Percentiles rank a stretch among this genome's conserved stretches.
Conservation (phyloP, 2,113 vertebrate species). For the Bufo gargarizans region DNA sequence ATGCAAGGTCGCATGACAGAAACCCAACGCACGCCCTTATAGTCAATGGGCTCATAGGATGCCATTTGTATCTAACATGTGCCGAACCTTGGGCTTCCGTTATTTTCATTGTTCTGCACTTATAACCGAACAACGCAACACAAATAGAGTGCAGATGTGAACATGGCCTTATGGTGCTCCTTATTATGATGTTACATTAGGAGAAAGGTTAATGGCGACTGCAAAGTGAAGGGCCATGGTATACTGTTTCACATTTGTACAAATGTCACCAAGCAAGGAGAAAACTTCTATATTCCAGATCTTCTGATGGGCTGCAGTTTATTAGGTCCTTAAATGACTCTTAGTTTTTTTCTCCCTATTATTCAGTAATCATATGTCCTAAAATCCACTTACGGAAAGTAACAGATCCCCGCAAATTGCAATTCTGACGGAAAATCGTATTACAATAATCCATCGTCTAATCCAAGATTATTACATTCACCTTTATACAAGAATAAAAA, state of each 20-base stretch:
- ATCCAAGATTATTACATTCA: slow-evolving; percentile 78
- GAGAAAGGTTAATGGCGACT: background rate
- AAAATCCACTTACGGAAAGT: slow-evolving; percentile 62
- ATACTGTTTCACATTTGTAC: background rate
- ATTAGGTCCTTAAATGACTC: background rate
- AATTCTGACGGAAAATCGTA: slow-evolving; percentile 73
- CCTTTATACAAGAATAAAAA: slow-evolving; percentile 79
- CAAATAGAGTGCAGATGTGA: too few relatives aligned
- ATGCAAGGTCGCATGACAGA: too few relatives aligned
- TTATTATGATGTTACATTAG: too few relatives aligned
- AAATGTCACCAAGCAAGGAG: background rate
- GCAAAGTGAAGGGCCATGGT: background rate
- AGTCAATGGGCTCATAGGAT: too few relatives aligned
- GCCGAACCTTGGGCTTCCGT: too few relatives aligned
- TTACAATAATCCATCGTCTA: slow-evolving; percentile 77
- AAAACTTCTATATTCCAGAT: background rate
- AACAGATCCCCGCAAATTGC: slow-evolving; percentile 60
- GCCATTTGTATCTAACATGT: too few relatives aligned
- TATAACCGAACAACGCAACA: too few relatives aligned
- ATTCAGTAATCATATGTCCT: slow-evolving; percentile 2
- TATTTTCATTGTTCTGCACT: too few relatives aligned
- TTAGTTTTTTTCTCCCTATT: background rate
- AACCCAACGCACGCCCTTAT: too few relatives aligned
- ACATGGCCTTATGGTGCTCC: too few relatives aligned
- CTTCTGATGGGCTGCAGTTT: background rate